Percentiles rank a stretch among this genome's conserved stretches.
These are phyloP conservation scores for Bursaphelenchus okinawaensis DNA, from an alignment of 2,888 invertebrate genomes.

Conservation along the genomic window DNA sequence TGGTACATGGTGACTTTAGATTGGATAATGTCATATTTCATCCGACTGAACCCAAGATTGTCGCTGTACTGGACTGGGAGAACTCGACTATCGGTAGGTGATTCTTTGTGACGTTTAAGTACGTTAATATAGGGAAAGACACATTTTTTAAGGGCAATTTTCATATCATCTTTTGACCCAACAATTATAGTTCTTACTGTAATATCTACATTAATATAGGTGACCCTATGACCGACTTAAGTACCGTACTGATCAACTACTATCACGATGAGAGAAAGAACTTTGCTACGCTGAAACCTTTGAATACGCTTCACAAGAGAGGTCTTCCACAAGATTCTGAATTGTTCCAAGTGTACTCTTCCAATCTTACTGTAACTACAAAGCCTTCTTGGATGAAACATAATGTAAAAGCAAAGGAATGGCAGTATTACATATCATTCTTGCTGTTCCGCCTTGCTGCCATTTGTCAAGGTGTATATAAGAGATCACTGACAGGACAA, in stretches of 20 bases:
- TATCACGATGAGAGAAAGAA: slow-evolving; percentile 14
- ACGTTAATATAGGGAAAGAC: too few relatives aligned
- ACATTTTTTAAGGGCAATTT: too few relatives aligned
- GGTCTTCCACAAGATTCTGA: slow-evolving; percentile 17
- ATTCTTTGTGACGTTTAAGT: too few relatives aligned
- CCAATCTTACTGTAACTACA: neutral
- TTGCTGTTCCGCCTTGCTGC: slow-evolving; percentile 59
- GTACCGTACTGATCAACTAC: slow-evolving; percentile 50
- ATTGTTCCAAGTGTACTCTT: slow-evolving; percentile 11
- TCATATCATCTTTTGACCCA: too few relatives aligned
- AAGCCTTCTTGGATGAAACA: slow-evolving; percentile 9
- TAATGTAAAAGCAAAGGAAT: slow-evolving; percentile 37
- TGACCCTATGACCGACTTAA: slow-evolving; percentile 60
- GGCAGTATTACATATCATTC: slow-evolving; percentile 60
- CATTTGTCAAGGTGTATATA: slow-evolving; percentile 60
- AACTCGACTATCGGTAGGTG: slow-evolving; percentile 40
- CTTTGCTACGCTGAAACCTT: neutral
- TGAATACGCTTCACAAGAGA: neutral
- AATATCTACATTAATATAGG: too few relatives aligned
- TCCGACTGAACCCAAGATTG: slow-evolving; percentile 55
- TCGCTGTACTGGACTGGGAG: slow-evolving; percentile 61
- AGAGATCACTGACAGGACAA: slow-evolving; percentile 55
- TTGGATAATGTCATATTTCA: slow-evolving; percentile 60
- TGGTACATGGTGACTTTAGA: slow-evolving; percentile 62
- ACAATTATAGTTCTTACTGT: too few relatives aligned